Evolutionary conservation across 2,113 vertebrate species (phyloP), one percentile per base, ranked within the genome.

Genomic region (Perca schrenkii): DNA sequence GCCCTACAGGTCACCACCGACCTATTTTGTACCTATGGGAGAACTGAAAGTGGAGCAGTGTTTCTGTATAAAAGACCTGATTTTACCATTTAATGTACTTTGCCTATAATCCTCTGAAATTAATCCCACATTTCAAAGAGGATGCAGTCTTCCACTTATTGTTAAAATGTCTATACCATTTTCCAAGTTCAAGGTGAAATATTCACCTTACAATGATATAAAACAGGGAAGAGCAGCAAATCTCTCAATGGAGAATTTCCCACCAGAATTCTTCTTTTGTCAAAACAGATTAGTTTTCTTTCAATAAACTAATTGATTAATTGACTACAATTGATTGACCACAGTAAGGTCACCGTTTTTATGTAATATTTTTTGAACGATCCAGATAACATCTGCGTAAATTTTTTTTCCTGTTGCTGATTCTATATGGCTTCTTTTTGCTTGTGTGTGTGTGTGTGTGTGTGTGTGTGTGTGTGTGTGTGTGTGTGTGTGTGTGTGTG

Each of bases 21-120:
- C 71, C 50, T 72, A 79, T 25, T 84, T 82, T 61, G 54, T 62
- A 43, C 70, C 81, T 66, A 3, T 49, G 61, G 65, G 80, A 77
- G 25, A 46, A 22, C 52, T 52, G 22, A 73, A 77, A 80, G 62
- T 74, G 43, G 69, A 77, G 17, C 64, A 0, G 2, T 54, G 34
- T 69, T 58, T 71, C 68, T 68, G n/a, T 28, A 13, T 11, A 62
- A 6, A 54, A 71, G 69, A 62, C 65, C 77, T 80, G 46, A 62
- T 74, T 78, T 36, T 3, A 73, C 25, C 4, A 15, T 8, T 11
- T 34, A 34, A 34, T 34, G 34, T 56, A 52, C 14, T 43, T 54
- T 57, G 43, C 53, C 25, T 15, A 1, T 31, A 64, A 36, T 58
- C 40, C n/a, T 40, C 25, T 69, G 22, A 63, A 74, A 34, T 16